Evolutionary conservation across 2,888 invertebrate species (phyloP), one percentile per base, ranked within the genome.

Genomic region (Bembecia ichneumoniformis): DNA sequence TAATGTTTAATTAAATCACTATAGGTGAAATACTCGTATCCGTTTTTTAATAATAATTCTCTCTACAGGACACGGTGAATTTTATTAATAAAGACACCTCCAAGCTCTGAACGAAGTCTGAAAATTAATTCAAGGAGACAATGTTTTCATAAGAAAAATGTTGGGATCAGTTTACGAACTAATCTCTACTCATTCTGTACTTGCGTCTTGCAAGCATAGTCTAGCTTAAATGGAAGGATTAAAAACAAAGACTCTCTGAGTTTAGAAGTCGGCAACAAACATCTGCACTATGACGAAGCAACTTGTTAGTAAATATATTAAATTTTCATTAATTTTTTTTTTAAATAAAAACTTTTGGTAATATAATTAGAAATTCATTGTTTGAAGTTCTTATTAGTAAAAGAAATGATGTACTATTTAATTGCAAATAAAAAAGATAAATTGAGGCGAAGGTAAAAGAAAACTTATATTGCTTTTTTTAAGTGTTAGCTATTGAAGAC

Each of bases 131-230:
- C 40, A 7, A n/a, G 14, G 17, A 48, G 20, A 48, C 35, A 46
- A 35, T 7, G 52, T 50, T 40, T 54, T 54, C 56, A 52, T 52
- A 48, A 55, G 54, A 57, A 53, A 56, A 54, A 58, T 56, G 50
- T 51, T 51, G 48, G 51, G 51, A 50, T 52, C 35, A 35, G 43
- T 44, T 20, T 50, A 35, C 35, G 20, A 20, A 47, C 44, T 43
- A 40, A 40, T 40, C 40, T n/a, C 7, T 40, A 13, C 40, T 40
- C 40, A 40, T 40, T 14, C 40, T 7, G 40, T 14, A 40, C 40
- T n/a, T 40, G n/a, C 40, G 40, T 13, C 40, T 13, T 40, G 14
- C 40, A 40, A 40, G 40, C 40, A 40, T 40, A 40, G n/a, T 40
- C 40, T 40, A 14, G 40, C 40, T 40, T 40, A 40, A n/a, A 13